Evolutionary conservation across 2,888 invertebrate genomes (phyloP).

Genomic region (Neoitamus cyanurus): DNA sequence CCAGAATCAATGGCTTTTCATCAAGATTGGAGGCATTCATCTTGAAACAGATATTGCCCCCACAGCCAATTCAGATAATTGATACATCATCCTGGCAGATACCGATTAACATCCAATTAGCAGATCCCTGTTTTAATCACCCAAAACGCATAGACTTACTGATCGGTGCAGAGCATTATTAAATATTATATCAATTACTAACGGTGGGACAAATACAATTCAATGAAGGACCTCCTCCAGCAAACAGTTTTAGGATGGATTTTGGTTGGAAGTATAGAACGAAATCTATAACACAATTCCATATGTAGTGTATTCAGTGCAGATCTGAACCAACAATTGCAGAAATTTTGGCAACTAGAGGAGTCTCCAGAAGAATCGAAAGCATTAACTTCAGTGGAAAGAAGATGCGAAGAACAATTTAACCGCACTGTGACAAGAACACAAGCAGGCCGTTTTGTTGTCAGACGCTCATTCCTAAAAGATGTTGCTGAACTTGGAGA

Average conservation of each 20-base stretch:
- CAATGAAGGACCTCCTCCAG: neutral
- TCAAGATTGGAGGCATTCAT: neutral
- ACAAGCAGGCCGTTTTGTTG: neutral
- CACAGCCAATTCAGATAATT: neutral
- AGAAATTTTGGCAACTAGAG: constrained; percentile 17
- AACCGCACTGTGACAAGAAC: neutral
- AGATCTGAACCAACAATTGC: neutral
- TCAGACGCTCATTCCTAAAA: neutral
- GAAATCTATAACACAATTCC: neutral
- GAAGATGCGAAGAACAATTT: neutral
- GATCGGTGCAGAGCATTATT: constrained; percentile 11
- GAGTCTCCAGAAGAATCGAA: neutral
- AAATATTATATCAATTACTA: neutral
- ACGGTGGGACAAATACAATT: neutral
- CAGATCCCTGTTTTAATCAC: constrained; percentile 1
- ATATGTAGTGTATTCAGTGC: neutral
- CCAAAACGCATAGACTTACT: neutral
- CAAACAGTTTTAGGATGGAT: constrained; percentile 11
- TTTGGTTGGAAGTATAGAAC: neutral
- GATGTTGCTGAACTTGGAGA: no score
- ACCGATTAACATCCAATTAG: neutral
- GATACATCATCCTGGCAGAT: constrained; percentile 42
- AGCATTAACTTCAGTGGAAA: neutral
- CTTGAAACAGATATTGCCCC: neutral
- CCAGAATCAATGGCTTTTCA: neutral